Evolutionary conservation across 2,888 invertebrate genomes (phyloP).

Genomic region (Gari tellinella): DNA sequence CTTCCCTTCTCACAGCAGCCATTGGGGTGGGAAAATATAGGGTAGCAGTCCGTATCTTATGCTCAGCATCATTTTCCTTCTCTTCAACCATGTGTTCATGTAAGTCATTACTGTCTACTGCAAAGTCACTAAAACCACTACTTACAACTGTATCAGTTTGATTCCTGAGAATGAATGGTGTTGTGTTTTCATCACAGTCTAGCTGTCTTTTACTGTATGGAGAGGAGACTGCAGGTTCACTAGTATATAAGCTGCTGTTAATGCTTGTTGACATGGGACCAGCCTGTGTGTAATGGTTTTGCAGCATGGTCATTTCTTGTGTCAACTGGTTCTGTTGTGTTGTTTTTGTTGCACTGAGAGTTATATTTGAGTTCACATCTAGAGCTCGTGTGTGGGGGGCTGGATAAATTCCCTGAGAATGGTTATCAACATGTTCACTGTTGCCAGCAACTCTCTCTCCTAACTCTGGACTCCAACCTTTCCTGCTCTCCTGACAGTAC

Average conservation of each 20-base stretch:
- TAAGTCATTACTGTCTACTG: background rate
- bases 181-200: slow-evolving; percentile 14
- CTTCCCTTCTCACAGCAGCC: background rate
- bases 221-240: background rate
- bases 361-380: slow-evolving; percentile 37
- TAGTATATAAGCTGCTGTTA: too few species aligned
- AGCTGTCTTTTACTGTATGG: slow-evolving; percentile 6
- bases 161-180: slow-evolving; percentile 30
- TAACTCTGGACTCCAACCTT: background rate
- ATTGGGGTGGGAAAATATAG: slow-evolving; percentile 18
- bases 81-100: background rate
- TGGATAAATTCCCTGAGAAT: slow-evolving; percentile 27
- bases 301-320: background rate
- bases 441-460: background rate
- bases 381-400: slow-evolving; percentile 9
- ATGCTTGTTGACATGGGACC: too few species aligned
- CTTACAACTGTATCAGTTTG: background rate
- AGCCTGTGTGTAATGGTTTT: too few species aligned
- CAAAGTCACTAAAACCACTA: background rate
- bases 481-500: too few species aligned
- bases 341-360: slow-evolving; percentile 2
- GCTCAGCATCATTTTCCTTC: background rate
- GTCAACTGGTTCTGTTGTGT: background rate
- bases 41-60: background rate
- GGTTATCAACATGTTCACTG: background rate